phyloP scores from a whole-genome alignment of 2,888 invertebrate species.

The Rotaria macrura region DNA sequence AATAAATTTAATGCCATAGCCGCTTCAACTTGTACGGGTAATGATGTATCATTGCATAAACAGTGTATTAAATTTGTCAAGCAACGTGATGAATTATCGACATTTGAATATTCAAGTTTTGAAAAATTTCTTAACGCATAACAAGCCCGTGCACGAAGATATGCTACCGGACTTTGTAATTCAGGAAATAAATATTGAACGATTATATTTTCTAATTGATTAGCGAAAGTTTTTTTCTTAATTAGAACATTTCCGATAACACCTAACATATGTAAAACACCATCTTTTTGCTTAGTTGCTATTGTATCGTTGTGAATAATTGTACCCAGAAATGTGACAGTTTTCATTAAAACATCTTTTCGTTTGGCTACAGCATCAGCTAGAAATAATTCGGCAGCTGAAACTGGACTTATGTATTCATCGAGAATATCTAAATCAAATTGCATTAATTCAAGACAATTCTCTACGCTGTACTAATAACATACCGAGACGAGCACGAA shows the following conservation, averaged over 20 bases:
- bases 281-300: constrained; percentile 66
- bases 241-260: constrained; percentile 55
- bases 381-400: constrained; percentile 73
- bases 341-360: constrained; percentile 82
- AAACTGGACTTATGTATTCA: constrained; percentile 86
- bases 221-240: constrained; percentile 73
- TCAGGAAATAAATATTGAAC: constrained; percentile 84
- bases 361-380: constrained; percentile 79
- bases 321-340: constrained; percentile 80
- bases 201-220: constrained; percentile 80
- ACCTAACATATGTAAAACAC: constrained; percentile 92
- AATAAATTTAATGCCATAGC: constrained; percentile 85
- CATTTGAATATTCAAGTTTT: constrained; percentile 72
- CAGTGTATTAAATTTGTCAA: constrained; percentile 68
- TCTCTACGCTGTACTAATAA: background rate
- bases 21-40: constrained; percentile 92
- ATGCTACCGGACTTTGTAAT: constrained; percentile 70
- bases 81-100: constrained; percentile 65
- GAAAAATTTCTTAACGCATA: constrained; percentile 87
- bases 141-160: constrained; percentile 71
- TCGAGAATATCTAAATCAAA: constrained; percentile 68
- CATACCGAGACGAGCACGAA: background rate
- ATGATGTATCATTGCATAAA: constrained; percentile 68
- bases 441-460: background rate
- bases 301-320: constrained; percentile 54